phyloP scores from a whole-genome alignment of 2,797 vertebrate species.

The Rhinogobio ventralis region DNA sequence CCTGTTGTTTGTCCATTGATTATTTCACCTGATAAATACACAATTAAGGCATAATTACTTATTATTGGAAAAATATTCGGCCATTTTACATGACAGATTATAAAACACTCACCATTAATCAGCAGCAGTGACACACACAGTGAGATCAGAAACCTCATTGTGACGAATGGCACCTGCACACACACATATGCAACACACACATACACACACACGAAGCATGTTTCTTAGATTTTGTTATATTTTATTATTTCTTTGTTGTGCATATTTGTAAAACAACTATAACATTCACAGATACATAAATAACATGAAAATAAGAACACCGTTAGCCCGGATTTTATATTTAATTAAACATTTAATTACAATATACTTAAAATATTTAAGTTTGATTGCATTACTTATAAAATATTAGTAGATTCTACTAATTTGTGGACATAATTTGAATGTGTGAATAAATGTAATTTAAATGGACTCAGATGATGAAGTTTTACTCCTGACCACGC shows the following conservation, averaged over 20 bases:
- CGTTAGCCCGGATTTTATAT: too few relatives aligned
- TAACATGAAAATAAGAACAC: too few relatives aligned
- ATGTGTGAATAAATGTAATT: too few relatives aligned
- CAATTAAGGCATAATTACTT: not conserved
- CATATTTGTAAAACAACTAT: not conserved
- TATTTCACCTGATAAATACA: not conserved
- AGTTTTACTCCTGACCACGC: too few relatives aligned
- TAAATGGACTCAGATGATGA: too few relatives aligned
- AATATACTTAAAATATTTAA: too few relatives aligned
- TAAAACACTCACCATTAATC: not conserved
- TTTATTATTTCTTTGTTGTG: not conserved
- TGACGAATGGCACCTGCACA: not conserved
- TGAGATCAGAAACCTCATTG: not conserved
- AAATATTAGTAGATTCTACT: too few relatives aligned
- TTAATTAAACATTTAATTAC: too few relatives aligned
- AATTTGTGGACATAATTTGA: too few relatives aligned
- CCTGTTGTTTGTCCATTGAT: not conserved
- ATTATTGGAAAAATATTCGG: fast-evolving
- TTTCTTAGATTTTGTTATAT: not conserved
- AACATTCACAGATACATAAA: not conserved
- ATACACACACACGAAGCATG: not conserved
- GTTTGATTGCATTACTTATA: too few relatives aligned
- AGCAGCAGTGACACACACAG: not conserved
- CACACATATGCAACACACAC: not conserved
- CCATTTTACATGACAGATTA: not conserved